These are phyloP conservation scores for Isotomurus palustris DNA, from an alignment of 2,888 invertebrate genomes.

Conservation along the genomic window DNA sequence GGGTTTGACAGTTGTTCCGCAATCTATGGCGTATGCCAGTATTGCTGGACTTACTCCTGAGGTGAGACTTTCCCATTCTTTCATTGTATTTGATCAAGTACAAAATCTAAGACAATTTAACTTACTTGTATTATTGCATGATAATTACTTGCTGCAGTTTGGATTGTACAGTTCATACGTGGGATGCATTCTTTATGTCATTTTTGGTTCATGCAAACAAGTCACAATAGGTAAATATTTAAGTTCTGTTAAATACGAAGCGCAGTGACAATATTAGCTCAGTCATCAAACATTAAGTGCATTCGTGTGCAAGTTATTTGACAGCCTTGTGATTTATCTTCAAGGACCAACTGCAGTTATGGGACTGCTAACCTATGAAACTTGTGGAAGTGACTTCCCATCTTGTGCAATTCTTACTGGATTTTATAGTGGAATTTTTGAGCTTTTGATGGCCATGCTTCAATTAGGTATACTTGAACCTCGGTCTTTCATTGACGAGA, in stretches of 20 bases:
- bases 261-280: too few species aligned
- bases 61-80: constrained; percentile 52
- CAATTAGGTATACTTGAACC: constrained; percentile 33
- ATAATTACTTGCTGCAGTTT: constrained; percentile 22
- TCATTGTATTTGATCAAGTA: too few species aligned
- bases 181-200: constrained; percentile 54
- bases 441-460: constrained; percentile 40
- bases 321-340: too few species aligned
- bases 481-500: too few species aligned
- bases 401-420: constrained; percentile 38
- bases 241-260: too few species aligned
- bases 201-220: constrained; percentile 55
- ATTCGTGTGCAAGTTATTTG: not conserved
- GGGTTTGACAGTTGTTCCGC: constrained; percentile 88
- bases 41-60: constrained; percentile 68
- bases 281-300: not conserved
- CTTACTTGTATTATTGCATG: not conserved
- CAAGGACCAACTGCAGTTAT: constrained; percentile 56
- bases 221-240: too few species aligned
- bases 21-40: constrained; percentile 72
- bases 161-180: constrained; percentile 47
- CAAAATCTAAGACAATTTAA: too few species aligned
- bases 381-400: constrained; percentile 37
- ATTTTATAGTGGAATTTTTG: constrained; percentile 42
- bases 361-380: constrained; percentile 47